These are phyloP conservation scores for Allolobophora icterica DNA, from an alignment of 2,888 invertebrate species.

Conservation along the genomic window DNA sequence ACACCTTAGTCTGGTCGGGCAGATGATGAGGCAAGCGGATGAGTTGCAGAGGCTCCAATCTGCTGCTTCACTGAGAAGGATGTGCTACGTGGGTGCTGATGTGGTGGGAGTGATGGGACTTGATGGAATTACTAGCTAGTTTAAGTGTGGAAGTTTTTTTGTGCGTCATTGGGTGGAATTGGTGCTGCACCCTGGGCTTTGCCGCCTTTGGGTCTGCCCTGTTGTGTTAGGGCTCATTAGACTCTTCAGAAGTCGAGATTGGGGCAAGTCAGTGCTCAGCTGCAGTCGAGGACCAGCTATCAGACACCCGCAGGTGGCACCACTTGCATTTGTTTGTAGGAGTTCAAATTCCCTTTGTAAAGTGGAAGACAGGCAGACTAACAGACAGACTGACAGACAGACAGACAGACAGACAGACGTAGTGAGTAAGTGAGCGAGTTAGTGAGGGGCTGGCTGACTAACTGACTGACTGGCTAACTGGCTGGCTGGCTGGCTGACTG, in stretches of 20 bases:
- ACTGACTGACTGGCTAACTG: no score
- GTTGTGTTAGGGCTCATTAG: constrained; percentile 14
- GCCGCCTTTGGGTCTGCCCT: not conserved
- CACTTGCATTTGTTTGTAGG: not conserved
- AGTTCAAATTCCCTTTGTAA: not conserved
- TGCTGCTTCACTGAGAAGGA: not conserved
- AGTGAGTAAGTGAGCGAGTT: no score
- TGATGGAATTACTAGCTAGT: not conserved
- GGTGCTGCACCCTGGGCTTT: not conserved
- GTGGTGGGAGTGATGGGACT: not conserved
- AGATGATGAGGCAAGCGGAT: no score
- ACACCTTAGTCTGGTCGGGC: not conserved
- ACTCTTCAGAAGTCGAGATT: not conserved
- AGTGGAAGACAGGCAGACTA: not conserved
- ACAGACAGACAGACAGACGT: no score
- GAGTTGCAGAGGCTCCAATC: not conserved
- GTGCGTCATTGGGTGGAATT: not conserved
- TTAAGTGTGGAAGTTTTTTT: not conserved
- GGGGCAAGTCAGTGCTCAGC: not conserved
- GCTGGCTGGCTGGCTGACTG: not conserved
- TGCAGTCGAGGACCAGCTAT: not conserved
- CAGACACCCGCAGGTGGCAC: not conserved
- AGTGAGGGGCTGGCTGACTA: no score
- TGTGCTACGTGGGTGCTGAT: not conserved
- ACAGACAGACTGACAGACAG: not conserved